Evolutionary conservation across 2,797 vertebrate genomes (phyloP), one percentile per base, ranked within the genome.

Genomic region (Sphenopsis melanotis): DNA sequence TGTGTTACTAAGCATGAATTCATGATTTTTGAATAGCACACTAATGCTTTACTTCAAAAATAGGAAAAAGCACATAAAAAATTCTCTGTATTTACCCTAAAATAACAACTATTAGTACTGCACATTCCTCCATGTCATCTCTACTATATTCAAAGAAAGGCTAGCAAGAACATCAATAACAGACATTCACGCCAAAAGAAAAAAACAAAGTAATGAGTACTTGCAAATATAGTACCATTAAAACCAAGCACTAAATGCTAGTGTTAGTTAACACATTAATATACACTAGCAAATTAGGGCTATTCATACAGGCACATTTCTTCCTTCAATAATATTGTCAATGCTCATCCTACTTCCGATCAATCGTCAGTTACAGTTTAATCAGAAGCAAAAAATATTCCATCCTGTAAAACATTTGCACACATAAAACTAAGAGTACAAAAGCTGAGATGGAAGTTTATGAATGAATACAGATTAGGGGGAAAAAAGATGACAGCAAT

Each of bases 401-500:
- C 59, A 93, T 81, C 74, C 55, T 52, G 36, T 84, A 92, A 91
- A 95, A 91, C 64, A 85, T 60, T 74, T 74, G 80, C 65, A 80
- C 50, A 27, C 39, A 42, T 29, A 76, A 93, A 96, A 92, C 46
- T 69, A 88, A 60, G 59, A 96, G 65, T 56, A 92, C 39, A 78
- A 92, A 95, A 90, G 81, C 88, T 56, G 87, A 94, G 75, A 88
- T 83, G 64, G 50, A 92, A 87, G 70, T 90, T 83, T 71, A 85
- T 63, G 86, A 94, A 69, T 36, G 19, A 90, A 90, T 91, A 87
- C 19, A 74, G 79, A 61, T 32, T 10, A 52, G 22, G 27, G 34
- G 32, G 26, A 72, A 79, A 59, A 71, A 56, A 41, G 21, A 84
- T 34, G 23, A 86, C 41, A 69, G 47, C 56, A 76, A 88, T 50